Evolutionary conservation across 2,888 invertebrate species (phyloP).

Genomic region (Trichopoda pennipes): DNA sequence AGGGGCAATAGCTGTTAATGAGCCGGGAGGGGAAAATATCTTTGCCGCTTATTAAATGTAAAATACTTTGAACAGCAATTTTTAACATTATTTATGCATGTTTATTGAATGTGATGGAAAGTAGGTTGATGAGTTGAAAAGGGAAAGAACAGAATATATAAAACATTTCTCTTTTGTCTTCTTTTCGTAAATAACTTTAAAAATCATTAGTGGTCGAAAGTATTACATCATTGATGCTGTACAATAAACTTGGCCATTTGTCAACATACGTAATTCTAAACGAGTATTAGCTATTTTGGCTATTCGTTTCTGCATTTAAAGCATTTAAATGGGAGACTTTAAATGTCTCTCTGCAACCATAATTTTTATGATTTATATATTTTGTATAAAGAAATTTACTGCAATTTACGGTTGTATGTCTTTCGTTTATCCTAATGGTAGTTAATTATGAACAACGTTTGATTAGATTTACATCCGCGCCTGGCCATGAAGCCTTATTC

Average conservation of each 20-base stretch:
- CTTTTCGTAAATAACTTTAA: too few species aligned
- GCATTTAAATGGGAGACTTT: too few species aligned
- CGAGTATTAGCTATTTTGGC: too few species aligned
- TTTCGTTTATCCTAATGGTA: too few species aligned
- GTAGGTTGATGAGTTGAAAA: conserved; percentile 44
- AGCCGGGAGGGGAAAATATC: background rate
- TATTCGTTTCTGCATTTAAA: background rate
- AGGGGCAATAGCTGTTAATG: background rate
- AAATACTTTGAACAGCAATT: conserved; percentile 40
- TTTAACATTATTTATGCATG: background rate
- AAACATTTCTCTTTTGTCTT: too few species aligned
- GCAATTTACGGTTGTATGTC: too few species aligned
- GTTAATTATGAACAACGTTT: too few species aligned
- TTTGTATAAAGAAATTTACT: too few species aligned
- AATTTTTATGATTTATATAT: too few species aligned
- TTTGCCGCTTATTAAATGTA: conserved; percentile 52
- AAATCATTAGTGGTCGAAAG: background rate
- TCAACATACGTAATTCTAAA: background rate
- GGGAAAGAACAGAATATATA: background rate
- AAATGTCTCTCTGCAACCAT: too few species aligned
- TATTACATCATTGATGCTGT: background rate
- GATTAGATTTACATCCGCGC: too few species aligned
- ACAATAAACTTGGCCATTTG: background rate
- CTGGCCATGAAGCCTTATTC: too few species aligned
- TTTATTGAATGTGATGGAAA: conserved; percentile 31